These are phyloP conservation scores for Catostylus mosaicus DNA, from an alignment of 30 jellyfish, hydroid and myxozoan genomes.

Conservation along the genomic window DNA sequence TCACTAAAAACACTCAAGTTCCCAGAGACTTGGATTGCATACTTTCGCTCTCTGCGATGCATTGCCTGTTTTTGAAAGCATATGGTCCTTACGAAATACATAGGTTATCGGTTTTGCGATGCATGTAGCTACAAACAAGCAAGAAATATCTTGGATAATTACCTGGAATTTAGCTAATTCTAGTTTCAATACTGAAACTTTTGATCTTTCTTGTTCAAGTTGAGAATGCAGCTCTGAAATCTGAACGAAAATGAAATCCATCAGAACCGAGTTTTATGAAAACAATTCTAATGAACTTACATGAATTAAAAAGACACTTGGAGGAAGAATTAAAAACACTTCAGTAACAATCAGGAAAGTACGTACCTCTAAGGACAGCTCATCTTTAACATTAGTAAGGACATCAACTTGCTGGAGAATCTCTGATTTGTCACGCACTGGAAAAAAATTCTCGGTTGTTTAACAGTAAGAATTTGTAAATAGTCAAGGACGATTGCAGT, in stretches of 20 bases:
- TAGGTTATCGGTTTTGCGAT: no score
- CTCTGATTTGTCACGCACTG: slow-evolving; percentile 89
- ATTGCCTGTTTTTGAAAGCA: no score
- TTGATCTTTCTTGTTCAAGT: slow-evolving; percentile 92
- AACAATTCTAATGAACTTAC: neutral
- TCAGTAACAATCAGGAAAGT: neutral
- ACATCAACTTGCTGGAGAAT: slow-evolving; percentile 68
- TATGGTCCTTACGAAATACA: no score
- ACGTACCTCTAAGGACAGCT: slow-evolving; percentile 77
- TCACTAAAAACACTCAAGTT: no score
- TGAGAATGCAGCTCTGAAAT: slow-evolving; percentile 77
- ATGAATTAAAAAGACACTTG: neutral
- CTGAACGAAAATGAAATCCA: slow-evolving; percentile 6
- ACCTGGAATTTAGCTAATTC: slow-evolving; percentile 85
- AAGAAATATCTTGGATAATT: no score
- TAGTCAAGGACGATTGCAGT: neutral
- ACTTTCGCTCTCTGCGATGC: no score
- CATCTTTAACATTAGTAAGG: slow-evolving; percentile 74
- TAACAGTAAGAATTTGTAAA: neutral
- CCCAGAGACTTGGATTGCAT: no score
- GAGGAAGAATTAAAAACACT: neutral
- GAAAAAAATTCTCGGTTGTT: neutral
- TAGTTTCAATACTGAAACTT: slow-evolving; percentile 65
- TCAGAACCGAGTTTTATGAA: neutral
- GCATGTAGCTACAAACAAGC: no score